Percentiles rank a stretch among this genome's conserved stretches.
Evolutionary conservation across 2,797 vertebrate genomes (phyloP).

Genomic region (Pteropus rufus): DNA sequence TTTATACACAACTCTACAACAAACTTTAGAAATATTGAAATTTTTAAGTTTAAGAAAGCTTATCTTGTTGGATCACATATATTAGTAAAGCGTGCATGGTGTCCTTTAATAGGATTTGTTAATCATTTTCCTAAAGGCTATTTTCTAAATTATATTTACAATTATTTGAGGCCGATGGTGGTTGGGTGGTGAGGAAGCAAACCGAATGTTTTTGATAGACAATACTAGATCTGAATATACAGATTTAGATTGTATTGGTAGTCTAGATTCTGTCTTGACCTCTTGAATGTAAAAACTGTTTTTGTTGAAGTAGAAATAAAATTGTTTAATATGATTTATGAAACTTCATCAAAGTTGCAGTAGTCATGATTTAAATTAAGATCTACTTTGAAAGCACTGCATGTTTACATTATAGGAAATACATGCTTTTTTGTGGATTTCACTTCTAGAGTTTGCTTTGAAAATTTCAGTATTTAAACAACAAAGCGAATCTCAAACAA

Average conservation of each 20-base stretch:
- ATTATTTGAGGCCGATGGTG: background rate
- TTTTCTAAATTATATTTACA: background rate
- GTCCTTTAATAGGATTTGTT: background rate
- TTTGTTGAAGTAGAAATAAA: background rate
- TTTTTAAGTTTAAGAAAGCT: background rate
- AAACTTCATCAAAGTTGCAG: background rate
- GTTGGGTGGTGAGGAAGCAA: background rate
- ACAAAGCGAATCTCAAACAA: no score
- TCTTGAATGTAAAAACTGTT: background rate
- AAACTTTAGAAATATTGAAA: background rate
- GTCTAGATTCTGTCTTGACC: background rate
- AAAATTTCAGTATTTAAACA: background rate
- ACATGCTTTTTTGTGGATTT: background rate
- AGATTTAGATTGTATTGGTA: background rate
- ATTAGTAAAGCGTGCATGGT: background rate
- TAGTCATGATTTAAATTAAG: background rate
- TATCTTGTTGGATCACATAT: background rate
- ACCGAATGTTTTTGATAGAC: background rate
- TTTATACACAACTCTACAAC: background rate
- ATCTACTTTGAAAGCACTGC: background rate
- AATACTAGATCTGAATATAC: background rate
- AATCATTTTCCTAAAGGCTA: background rate
- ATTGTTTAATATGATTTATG: background rate
- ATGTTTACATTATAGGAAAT: background rate
- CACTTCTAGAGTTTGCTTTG: background rate